Base-by-base conservation (phyloP, 2,113 vertebrate genomes). In the Phyllostomus discolor region DNA sequence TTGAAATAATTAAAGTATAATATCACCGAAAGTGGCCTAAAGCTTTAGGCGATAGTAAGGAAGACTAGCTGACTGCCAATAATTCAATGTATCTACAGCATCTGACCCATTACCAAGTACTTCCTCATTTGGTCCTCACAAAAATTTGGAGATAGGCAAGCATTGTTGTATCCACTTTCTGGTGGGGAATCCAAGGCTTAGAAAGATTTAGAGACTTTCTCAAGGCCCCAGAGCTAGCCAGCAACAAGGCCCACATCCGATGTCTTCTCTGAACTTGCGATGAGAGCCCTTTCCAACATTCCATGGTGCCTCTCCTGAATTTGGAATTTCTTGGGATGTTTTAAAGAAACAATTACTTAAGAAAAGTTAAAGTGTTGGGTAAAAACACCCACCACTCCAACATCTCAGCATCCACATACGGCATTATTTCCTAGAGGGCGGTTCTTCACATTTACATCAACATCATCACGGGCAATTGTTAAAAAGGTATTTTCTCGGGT, bases 311-410 rank as follows among this genome's bases (percentile, higher is more conserved):
- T 75, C 50, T 83, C 75, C 46, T 70, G 17, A 76, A 78, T 57
- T 59, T 52, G 75, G 31, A 78, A 33, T 70, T 72, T 80, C 57
- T 75, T 57, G 28, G 50, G 16, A 67, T 82, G 67, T 59, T 64
- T 93, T 81, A 80, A 93, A 88, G 48, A 92, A 92, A 83, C 16
- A 26, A 78, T 28, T 59, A 7, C 16, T 89, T 92, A 33, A 92
- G 54, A 48, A 76, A 91, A 70, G 28, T 20, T 6, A 14, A 88
- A 82, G 52, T 28, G 9, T 1, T 73, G 0, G 31, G 64, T 33
- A 62, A 35, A 83, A 79, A 31, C 31, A 31, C 7, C 4, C 5
- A 7, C 5, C n/a, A 43, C 59, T 43, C 52, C 50, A 52, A 33
- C 4, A 20, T 2, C 10, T 48, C 3, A 16, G n/a, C 4, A 69